phyloP scores from a whole-genome alignment of 2,888 invertebrate genomes.

The Dascillus cervinus region DNA sequence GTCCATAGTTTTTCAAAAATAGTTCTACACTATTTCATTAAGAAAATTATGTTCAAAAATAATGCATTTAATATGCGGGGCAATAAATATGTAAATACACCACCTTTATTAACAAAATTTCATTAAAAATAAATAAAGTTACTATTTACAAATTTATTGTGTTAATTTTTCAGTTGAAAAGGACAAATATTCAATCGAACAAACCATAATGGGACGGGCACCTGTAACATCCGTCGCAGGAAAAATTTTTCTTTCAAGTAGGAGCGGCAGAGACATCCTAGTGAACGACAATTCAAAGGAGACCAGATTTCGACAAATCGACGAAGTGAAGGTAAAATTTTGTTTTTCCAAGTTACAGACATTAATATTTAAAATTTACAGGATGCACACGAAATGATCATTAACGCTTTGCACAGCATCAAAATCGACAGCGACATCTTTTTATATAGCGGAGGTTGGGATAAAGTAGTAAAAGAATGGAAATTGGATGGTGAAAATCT shows the following conservation, averaged over 20 bases:
- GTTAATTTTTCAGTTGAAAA: no score
- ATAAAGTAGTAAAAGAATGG: conserved; percentile 39
- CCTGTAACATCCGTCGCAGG: no score
- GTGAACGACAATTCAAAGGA: conserved; percentile 47
- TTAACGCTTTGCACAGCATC: conserved; percentile 31
- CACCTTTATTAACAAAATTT: no score
- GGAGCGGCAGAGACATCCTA: conserved; percentile 49
- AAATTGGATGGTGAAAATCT: conserved; percentile 32
- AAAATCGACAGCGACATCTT: conserved; percentile 21
- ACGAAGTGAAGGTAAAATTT: conserved; percentile 46
- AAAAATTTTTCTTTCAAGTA: conserved; percentile 43
- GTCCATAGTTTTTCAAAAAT: no score
- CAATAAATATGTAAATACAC: no score
- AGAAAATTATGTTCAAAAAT: no score
- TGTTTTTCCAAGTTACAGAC: neutral
- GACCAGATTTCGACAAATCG: conserved; percentile 45
- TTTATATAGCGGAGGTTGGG: conserved; percentile 38
- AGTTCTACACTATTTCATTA: no score
- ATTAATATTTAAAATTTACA: conserved; percentile 13
- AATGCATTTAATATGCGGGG: no score
- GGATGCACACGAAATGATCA: conserved; percentile 39
- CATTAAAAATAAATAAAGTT: no score
- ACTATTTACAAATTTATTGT: no score
- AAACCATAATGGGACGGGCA: no score
- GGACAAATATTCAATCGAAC: no score